Conservation (phyloP, 1,140 invertebrate species). For the Calephelis virginiensis region DNA sequence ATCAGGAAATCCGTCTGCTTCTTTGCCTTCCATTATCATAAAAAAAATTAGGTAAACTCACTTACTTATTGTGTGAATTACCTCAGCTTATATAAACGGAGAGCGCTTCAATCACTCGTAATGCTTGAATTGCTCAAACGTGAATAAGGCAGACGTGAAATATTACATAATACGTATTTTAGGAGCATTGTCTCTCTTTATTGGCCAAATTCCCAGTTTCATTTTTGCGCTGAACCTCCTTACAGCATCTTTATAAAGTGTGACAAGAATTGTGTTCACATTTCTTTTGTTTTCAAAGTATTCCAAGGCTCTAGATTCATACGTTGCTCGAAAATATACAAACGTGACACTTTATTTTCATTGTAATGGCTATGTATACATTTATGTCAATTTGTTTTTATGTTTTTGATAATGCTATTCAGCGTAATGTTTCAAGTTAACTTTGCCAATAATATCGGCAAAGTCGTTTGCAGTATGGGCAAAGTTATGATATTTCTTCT, state of each 20-base stretch:
- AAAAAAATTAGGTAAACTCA: too few relatives aligned
- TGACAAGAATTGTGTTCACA: conserved; percentile 39
- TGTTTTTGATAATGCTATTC: background rate
- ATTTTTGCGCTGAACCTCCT: conserved; percentile 43
- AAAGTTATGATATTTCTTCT: too few relatives aligned
- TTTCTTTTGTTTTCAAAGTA: conserved; percentile 37
- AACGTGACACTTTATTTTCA: conserved; percentile 2
- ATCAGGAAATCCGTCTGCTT: too few relatives aligned
- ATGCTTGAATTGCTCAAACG: conserved; percentile 52
- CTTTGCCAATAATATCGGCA: too few relatives aligned
- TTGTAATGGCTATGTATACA: background rate
- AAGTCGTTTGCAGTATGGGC: too few relatives aligned
- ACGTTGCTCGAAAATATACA: conserved; percentile 8
- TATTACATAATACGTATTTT: conserved; percentile 50
- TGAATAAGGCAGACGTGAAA: conserved; percentile 45
- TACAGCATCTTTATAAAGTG: conserved; percentile 46
- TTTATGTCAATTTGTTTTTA: background rate
- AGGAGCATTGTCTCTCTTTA: conserved; percentile 47
- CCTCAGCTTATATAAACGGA: background rate
- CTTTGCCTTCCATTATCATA: too few relatives aligned
- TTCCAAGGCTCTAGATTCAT: conserved; percentile 15
- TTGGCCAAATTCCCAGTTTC: conserved; percentile 57
- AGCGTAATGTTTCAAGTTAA: too few relatives aligned
- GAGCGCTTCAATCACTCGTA: conserved; percentile 40
- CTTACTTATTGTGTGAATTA: too few relatives aligned